Evolutionary conservation across 2,113 vertebrate species (phyloP).

Genomic region (Leptocoma aspasia): DNA sequence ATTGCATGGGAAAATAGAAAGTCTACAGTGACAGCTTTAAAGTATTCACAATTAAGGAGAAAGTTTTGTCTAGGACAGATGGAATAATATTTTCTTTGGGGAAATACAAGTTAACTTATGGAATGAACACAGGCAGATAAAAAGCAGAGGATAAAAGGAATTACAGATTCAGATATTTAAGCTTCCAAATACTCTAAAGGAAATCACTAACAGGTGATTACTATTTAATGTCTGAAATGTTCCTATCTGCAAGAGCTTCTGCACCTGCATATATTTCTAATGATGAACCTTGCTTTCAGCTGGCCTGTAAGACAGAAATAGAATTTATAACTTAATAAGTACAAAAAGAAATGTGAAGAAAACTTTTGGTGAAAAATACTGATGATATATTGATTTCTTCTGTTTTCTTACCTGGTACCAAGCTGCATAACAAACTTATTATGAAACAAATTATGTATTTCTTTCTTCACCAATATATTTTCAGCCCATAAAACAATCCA

Average conservation of each 20-base stretch:
- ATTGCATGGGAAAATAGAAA: conserved; percentile 31
- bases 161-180: not conserved
- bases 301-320: not conserved
- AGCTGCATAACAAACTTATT: not conserved
- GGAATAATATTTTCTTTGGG: not conserved
- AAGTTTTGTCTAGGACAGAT: not conserved
- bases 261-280: not conserved
- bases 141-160: not conserved
- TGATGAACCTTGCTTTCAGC: not conserved
- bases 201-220: not conserved
- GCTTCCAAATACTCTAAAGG: not conserved
- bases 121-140: not conserved
- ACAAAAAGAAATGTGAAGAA: not conserved
- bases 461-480: not conserved
- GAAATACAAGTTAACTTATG: not conserved
- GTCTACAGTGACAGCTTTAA: conserved; percentile 14
- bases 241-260: not conserved
- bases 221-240: not conserved
- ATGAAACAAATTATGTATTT: not conserved
- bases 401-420: not conserved
- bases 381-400: not conserved
- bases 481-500: not conserved
- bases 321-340: not conserved
- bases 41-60: conserved; percentile 39
- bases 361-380: not conserved